Conservation (phyloP, 1,140 invertebrate genomes). For the Drosophila tropicalis region DNA sequence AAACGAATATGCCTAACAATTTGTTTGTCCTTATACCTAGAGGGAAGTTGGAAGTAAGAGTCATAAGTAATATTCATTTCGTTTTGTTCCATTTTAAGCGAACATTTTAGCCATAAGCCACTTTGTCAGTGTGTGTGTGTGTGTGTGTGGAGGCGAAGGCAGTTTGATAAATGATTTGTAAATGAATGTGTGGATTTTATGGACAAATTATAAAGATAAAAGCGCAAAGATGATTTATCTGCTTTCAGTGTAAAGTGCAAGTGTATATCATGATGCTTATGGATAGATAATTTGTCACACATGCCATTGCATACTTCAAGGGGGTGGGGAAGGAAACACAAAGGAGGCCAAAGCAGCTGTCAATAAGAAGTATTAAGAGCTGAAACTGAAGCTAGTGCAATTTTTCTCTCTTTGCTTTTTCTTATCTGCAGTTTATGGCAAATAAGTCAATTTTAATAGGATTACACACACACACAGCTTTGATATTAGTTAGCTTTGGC, state of each 20-base stretch:
- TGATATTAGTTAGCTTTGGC: background rate
- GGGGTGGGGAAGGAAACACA: background rate
- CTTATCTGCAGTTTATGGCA: conserved; percentile 21
- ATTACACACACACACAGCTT: conserved; percentile 14
- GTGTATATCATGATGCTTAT: conserved; percentile 26
- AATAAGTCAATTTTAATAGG: conserved; percentile 30
- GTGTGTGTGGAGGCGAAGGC: conserved; percentile 9
- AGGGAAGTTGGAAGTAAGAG: too few relatives aligned
- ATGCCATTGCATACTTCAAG: conserved; percentile 16
- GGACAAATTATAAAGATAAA: conserved; percentile 32
- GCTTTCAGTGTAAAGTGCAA: conserved; percentile 25
- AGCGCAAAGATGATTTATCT: conserved; percentile 15
- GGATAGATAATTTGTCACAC: conserved; percentile 28
- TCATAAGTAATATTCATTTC: conserved; percentile 3
- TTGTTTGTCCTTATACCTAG: too few relatives aligned
- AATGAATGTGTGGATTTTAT: conserved; percentile 51
- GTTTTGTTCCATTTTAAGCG: background rate
- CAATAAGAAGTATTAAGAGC: background rate
- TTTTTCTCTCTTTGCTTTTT: too few relatives aligned
- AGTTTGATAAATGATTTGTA: conserved; percentile 57
- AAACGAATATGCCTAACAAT: too few relatives aligned
- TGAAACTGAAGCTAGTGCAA: too few relatives aligned
- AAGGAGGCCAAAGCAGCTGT: too few relatives aligned
- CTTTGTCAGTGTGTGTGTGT: conserved; percentile 36
- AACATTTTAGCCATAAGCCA: conserved; percentile 29